Evolutionary conservation across 1,140 invertebrate species (phyloP), one percentile per base, ranked within the genome.

Genomic region (Leptinotarsa defecta): DNA sequence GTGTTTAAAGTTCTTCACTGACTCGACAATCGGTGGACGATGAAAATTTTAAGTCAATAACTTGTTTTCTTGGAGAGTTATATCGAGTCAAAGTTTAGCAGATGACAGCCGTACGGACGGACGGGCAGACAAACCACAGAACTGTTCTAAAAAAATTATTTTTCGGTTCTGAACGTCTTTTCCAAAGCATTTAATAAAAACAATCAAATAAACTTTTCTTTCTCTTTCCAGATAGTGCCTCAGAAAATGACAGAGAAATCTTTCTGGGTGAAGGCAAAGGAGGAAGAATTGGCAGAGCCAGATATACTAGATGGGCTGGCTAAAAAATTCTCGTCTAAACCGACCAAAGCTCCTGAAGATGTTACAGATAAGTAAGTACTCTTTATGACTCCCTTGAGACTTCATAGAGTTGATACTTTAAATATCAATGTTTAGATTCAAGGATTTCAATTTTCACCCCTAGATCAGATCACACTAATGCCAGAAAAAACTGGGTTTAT

Each of bases 181-280:
- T 43, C 11, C 34, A 43, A 43, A 11, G 5, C 8, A 43, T 43
- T 43, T 11, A 27, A 27, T 27, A 6, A 27, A 27, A 27, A 27
- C 2, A 8, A 6, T 11, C 8, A 11, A 11, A 43, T 34, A 34
- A 34, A 57, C n/a, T 0, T 3, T 43, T 13, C n/a, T 19, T 19
- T 52, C 22, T 20, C 77, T 79, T 81, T 83, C 6, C 73, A 94
- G 92, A 92, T 95, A 78, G 85, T 93, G 52, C 95, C 96, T 1
- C 92, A 94, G 81, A 95, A 95, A 86, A 90, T 99, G 86, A 93
- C 94, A 0, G 94, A 98, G 84, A 96, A 98, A 82, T 94, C 96
- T 0, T 97, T 99, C 83, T 99, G 98, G 98, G 92, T 96, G 0
- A 91, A 92, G 85, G 93, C 95, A 0, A 92, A 97, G 86, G 97